These are phyloP conservation scores for Wiebesia pumilae DNA, from an alignment of 1,140 invertebrate species.

Conservation along the genomic window DNA sequence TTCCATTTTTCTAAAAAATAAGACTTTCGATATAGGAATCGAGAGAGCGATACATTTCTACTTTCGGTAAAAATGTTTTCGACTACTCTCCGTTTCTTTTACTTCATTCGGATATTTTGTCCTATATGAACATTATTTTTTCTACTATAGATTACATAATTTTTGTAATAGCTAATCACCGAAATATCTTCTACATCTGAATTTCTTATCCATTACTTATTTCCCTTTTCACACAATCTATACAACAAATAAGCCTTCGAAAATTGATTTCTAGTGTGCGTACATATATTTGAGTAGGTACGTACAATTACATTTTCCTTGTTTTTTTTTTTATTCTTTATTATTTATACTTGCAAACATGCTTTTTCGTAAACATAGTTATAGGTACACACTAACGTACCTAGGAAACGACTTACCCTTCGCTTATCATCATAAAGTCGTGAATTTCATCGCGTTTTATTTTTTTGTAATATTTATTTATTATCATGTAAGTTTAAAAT, in stretches of 20 bases:
- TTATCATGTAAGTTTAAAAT: constrained; percentile 43
- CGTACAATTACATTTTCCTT: constrained; percentile 12
- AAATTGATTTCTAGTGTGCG: constrained; percentile 30
- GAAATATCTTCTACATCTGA: constrained; percentile 27
- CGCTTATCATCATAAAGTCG: constrained; percentile 26
- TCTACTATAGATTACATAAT: constrained; percentile 34
- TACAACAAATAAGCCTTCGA: constrained; percentile 25
- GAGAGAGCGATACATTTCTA: neutral
- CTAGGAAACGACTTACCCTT: constrained; percentile 35
- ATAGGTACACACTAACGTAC: constrained; percentile 25
- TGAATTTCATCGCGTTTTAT: constrained; percentile 31
- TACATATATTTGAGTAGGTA: constrained; percentile 29
- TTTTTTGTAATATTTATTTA: constrained; percentile 26
- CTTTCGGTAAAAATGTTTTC: constrained; percentile 15
- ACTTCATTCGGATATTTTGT: constrained; percentile 10
- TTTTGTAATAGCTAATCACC: constrained; percentile 19
- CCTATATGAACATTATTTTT: constrained; percentile 32
- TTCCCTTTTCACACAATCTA: constrained; percentile 3
- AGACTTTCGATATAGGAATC: constrained; percentile 19
- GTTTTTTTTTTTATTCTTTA: constrained; percentile 28
- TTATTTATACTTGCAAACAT: constrained; percentile 42
- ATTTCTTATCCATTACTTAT: constrained; percentile 8
- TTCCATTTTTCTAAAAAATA: constrained; percentile 35
- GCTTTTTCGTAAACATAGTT: constrained; percentile 37
- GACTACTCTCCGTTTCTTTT: neutral